These are phyloP conservation scores for Mythimna impura DNA, from an alignment of 2,888 invertebrate species.

Conservation along the genomic window DNA sequence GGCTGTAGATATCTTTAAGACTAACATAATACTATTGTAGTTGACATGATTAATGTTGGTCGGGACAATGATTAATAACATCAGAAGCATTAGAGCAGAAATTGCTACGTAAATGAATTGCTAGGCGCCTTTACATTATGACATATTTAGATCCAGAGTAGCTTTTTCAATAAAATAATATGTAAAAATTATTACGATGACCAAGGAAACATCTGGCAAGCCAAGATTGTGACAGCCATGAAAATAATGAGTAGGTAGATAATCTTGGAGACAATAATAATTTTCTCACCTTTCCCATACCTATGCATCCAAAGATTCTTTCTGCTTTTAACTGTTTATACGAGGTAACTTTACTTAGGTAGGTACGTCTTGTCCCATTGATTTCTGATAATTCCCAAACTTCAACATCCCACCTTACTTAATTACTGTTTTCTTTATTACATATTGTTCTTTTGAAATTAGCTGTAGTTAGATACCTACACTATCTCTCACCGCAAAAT, in stretches of 20 bases:
- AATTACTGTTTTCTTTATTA: too few relatives aligned
- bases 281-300: background rate
- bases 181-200: conserved; percentile 11
- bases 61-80: conserved; percentile 1
- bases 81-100: conserved; percentile 5
- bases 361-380: background rate
- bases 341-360: background rate
- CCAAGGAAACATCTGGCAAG: background rate
- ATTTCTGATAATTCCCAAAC: background rate
- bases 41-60: conserved; percentile 5
- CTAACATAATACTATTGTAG: background rate
- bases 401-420: too few relatives aligned
- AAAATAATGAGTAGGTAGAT: background rate
- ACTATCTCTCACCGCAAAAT: background rate
- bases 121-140: background rate
- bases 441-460: too few relatives aligned
- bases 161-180: background rate
- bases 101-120: background rate
- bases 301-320: background rate
- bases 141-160: background rate
- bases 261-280: conserved; percentile 10
- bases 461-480: too few relatives aligned
- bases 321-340: background rate
- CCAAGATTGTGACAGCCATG: conserved; percentile 9
- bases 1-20: background rate